A percentile compares a stretch with the other conserved stretches of the same genome.
phyloP scores from a whole-genome alignment of 2,797 vertebrate species.

The Crenichthys baileyi region DNA sequence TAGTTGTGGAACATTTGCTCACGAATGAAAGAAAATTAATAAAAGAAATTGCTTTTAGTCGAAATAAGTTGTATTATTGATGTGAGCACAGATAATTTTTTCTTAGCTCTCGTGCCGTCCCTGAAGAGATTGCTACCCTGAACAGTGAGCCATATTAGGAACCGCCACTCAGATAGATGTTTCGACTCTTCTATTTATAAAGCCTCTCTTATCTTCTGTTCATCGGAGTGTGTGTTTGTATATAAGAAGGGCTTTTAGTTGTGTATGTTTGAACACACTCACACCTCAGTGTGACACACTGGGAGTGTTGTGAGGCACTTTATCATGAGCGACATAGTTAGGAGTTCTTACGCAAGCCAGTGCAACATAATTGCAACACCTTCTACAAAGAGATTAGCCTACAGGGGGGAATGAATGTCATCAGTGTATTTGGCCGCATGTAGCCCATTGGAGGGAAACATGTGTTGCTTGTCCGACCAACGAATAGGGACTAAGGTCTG shows the following conservation, averaged over 20 bases:
- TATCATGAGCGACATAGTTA: conserved; percentile 7
- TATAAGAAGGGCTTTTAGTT: neutral
- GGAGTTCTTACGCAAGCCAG: conserved; percentile 37
- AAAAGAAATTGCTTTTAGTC: neutral
- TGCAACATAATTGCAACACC: conserved; percentile 51
- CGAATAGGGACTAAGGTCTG: conserved; percentile 12
- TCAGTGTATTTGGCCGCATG: conserved; percentile 41
- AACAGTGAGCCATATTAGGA: neutral
- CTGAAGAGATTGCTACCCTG: neutral
- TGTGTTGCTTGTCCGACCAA: conserved; percentile 28
- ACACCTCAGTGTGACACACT: neutral
- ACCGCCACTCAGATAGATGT: neutral
- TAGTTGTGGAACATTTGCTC: neutral
- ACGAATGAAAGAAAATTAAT: neutral
- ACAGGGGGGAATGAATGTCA: conserved; percentile 18
- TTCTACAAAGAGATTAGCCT: conserved; percentile 11
- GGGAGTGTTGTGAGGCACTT: conserved; percentile 7
- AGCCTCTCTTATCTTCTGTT: neutral
- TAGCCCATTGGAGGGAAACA: conserved; percentile 19
- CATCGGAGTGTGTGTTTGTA: neutral
- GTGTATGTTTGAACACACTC: neutral
- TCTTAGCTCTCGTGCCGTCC: neutral
- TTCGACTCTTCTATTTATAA: neutral
- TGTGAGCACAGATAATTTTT: no score
- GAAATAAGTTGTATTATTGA: neutral